Percentiles rank a stretch among this genome's conserved stretches.
Evolutionary conservation across 2,113 vertebrate species (phyloP).

Genomic region (Serinus canaria): DNA sequence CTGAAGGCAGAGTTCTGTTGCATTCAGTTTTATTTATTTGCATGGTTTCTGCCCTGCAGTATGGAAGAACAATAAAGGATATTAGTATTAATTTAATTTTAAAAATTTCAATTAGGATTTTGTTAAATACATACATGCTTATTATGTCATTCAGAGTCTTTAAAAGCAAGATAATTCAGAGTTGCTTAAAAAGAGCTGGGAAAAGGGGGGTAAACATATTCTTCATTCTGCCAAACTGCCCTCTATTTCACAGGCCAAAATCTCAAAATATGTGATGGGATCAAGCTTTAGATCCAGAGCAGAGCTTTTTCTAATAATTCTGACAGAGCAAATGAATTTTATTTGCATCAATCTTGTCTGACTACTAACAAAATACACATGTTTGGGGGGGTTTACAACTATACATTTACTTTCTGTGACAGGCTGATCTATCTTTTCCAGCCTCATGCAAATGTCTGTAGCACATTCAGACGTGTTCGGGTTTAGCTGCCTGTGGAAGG

Average conservation of each 20-base stretch:
- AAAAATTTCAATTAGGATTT: background rate
- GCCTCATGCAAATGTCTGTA: background rate
- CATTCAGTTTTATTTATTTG: conserved; percentile 28
- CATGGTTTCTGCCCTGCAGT: background rate
- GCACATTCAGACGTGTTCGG: background rate
- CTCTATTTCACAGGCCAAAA: background rate
- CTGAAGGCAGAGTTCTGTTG: conserved; percentile 51
- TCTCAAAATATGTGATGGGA: background rate
- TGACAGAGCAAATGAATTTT: background rate
- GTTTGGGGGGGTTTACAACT: background rate
- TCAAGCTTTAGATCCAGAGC: background rate
- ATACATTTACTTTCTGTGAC: background rate
- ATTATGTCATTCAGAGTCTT: background rate
- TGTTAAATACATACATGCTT: background rate
- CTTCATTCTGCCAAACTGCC: background rate
- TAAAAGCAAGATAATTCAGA: background rate
- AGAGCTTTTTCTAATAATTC: background rate
- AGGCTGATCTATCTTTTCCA: background rate
- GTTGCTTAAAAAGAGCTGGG: background rate
- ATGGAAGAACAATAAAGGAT: background rate
- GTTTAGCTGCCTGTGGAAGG: background rate
- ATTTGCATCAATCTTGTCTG: background rate
- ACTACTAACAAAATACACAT: background rate
- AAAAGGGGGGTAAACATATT: background rate
- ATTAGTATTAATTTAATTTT: background rate